Evolutionary conservation across 2,797 vertebrate genomes (phyloP).

Genomic region (Enteromius paludinosus): DNA sequence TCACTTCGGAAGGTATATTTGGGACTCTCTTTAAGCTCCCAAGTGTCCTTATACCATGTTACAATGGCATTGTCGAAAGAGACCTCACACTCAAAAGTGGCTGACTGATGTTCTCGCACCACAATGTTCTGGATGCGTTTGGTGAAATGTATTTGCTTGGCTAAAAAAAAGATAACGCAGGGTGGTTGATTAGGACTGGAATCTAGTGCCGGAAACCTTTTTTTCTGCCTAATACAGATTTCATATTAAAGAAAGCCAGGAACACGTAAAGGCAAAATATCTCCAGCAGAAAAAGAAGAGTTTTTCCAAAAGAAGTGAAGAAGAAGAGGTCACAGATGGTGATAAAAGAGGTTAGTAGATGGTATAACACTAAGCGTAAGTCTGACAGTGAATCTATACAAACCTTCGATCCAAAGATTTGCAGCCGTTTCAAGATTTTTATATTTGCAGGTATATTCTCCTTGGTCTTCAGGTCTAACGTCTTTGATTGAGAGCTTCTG

Average conservation of each 20-base stretch:
- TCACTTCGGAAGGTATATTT: conserved; percentile 97
- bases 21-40: conserved; percentile 90
- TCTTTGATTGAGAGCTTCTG: conserved; percentile 93
- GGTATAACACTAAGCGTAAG: conserved; percentile 42
- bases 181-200: conserved; percentile 56
- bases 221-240: background rate
- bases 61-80: conserved; percentile 98
- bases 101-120: conserved; percentile 94
- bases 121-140: conserved; percentile 98
- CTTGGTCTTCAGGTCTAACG: conserved; percentile 90
- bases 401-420: conserved; percentile 95
- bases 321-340: conserved; percentile 43
- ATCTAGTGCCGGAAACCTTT: background rate
- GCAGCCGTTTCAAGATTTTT: conserved; percentile 89
- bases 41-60: conserved; percentile 98
- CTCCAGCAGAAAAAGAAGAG: conserved; percentile 3
- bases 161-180: conserved; percentile 84
- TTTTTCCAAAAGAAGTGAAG: conserved; percentile 17
- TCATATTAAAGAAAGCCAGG: conserved; percentile 14
- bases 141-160: conserved; percentile 98
- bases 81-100: conserved; percentile 97
- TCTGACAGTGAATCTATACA: conserved; percentile 73
- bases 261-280: conserved; percentile 2
- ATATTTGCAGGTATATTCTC: conserved; percentile 88
- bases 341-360: conserved; percentile 80